Conservation (phyloP, 2,113 vertebrate species). For the Salvator merianae region DNA sequence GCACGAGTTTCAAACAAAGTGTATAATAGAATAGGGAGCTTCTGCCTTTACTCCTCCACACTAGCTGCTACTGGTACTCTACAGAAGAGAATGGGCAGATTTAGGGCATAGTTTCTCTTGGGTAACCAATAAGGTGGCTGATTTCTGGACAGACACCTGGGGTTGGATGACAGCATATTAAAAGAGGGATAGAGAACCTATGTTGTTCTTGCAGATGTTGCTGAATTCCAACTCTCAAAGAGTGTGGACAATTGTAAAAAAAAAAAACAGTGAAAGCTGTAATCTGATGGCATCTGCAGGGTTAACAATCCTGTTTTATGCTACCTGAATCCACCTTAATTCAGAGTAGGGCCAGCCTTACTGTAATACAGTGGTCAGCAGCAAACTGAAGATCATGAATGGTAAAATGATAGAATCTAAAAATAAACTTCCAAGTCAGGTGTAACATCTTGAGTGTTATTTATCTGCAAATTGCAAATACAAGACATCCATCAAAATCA, state of each 20-base stretch:
- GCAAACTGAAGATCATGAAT: not conserved
- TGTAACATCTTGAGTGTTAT: not conserved
- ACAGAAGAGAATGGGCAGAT: not conserved
- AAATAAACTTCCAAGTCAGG: not conserved
- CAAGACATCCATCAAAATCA: not conserved
- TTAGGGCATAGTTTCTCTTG: not conserved
- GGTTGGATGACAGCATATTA: too few relatives aligned
- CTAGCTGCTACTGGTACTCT: not conserved
- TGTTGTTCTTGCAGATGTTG: not conserved
- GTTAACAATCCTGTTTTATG: too few relatives aligned
- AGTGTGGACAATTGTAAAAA: too few relatives aligned
- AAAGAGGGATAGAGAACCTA: too few relatives aligned
- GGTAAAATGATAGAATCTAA: not conserved
- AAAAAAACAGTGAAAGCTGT: too few relatives aligned
- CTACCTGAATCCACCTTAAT: too few relatives aligned
- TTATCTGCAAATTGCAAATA: not conserved
- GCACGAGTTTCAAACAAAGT: too few relatives aligned
- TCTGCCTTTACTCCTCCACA: too few relatives aligned
- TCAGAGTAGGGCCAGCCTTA: not conserved
- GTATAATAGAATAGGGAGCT: too few relatives aligned
- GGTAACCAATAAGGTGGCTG: not conserved
- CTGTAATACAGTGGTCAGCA: not conserved
- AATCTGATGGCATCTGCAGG: too few relatives aligned
- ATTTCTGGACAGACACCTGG: too few relatives aligned
- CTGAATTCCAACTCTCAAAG: not conserved